Evolutionary conservation across 2,797 vertebrate species (phyloP).

Genomic region (Apogon hyalosoma): DNA sequence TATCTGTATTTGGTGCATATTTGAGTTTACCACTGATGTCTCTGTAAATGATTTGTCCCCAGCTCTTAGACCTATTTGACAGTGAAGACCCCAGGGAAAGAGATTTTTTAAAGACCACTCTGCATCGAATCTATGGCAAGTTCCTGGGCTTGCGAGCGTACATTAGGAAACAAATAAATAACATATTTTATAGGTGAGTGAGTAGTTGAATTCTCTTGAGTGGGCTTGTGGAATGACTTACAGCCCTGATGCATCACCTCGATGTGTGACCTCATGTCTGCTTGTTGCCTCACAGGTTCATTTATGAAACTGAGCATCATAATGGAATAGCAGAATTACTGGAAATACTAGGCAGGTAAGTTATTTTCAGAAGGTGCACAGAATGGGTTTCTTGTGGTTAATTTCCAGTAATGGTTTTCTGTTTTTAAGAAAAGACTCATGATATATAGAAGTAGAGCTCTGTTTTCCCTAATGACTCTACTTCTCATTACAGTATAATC

Average conservation of each 20-base stretch:
- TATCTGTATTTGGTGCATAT: not conserved
- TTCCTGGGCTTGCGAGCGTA: slow-evolving; percentile 98
- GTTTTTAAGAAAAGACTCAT: not conserved
- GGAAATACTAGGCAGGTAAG: slow-evolving; percentile 98
- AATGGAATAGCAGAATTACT: slow-evolving; percentile 99
- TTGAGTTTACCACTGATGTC: not conserved
- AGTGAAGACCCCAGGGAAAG: slow-evolving; percentile 98
- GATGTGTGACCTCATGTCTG: not conserved
- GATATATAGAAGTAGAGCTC: not conserved
- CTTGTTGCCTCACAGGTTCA: slow-evolving; percentile 87
- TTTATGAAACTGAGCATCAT: slow-evolving; percentile 99
- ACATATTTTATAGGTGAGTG: slow-evolving; percentile 99
- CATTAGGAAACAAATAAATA: slow-evolving; percentile 99
- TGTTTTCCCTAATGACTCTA: not conserved
- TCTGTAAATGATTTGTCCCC: not conserved
- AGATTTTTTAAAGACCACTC: slow-evolving; percentile 98
- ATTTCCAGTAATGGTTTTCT: not conserved
- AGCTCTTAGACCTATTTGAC: slow-evolving; percentile 98
- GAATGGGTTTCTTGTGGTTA: not conserved
- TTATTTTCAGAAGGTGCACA: slow-evolving; percentile 1
- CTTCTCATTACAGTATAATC: slow-evolving; percentile 89
- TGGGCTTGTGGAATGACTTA: not conserved
- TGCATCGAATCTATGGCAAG: slow-evolving; percentile 99
- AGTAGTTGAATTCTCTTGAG: not conserved
- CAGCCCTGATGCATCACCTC: not conserved